Percentiles rank a stretch among this genome's conserved stretches.
phyloP scores from a whole-genome alignment of 1,140 invertebrate genomes.

The Coenobita brevimanus region DNA sequence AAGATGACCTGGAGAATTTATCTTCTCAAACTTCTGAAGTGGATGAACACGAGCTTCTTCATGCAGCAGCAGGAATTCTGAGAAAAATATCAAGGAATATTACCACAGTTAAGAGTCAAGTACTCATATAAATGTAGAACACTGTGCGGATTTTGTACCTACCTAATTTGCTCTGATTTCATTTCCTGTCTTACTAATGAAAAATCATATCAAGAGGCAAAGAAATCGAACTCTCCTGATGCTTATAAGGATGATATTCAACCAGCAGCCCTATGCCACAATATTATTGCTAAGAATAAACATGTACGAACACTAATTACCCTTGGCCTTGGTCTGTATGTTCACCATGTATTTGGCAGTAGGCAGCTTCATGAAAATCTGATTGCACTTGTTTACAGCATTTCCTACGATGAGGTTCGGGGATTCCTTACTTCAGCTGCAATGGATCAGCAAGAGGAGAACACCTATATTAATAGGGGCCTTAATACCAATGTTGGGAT shows the following conservation, averaged over 20 bases:
- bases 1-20: neutral
- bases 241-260: neutral
- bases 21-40: too few relatives aligned
- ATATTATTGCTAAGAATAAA: conserved; percentile 16
- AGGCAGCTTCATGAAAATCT: conserved; percentile 21
- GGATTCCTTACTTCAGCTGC: too few relatives aligned
- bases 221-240: neutral
- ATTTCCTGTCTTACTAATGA: neutral
- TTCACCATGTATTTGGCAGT: conserved; percentile 31
- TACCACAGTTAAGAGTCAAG: neutral
- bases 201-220: neutral
- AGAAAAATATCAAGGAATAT: neutral
- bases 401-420: conserved; percentile 34
- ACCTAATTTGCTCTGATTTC: neutral
- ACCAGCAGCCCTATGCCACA: neutral
- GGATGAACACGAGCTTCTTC: neutral
- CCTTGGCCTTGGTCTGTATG: conserved; percentile 30
- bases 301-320: conserved; percentile 13
- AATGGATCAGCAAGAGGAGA: neutral
- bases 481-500: neutral
- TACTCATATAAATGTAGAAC: neutral
- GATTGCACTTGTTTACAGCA: neutral
- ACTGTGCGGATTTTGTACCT: neutral
- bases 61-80: neutral
- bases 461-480: neutral